A percentile compares a stretch with the other conserved stretches of the same genome.
Conservation (phyloP, 2,888 invertebrate genomes). For the Lycocerus yunnanus region DNA sequence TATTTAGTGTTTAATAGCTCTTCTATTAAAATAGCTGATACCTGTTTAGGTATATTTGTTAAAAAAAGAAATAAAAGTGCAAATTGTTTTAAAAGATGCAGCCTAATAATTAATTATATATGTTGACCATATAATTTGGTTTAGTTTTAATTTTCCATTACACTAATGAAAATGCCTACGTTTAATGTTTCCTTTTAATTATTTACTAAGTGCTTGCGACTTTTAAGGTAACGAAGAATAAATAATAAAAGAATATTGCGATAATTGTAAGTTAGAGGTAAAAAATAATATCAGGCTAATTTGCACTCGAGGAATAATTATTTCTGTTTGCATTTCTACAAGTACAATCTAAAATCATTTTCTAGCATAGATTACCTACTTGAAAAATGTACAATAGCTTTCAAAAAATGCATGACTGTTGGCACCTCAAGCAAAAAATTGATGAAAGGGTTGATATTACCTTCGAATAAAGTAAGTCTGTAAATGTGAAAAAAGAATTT, state of each 20-base stretch:
- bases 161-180: neutral
- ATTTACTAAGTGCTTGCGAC: neutral
- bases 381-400: neutral
- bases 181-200: neutral
- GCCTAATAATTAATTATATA: neutral
- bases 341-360: neutral
- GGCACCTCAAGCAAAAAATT: neutral
- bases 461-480: neutral
- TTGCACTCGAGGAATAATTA: neutral
- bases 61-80: too few species aligned
- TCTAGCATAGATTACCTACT: neutral
- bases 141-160: neutral
- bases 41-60: too few species aligned
- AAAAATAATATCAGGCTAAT: neutral
- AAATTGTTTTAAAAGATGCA: too few species aligned
- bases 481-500: neutral
- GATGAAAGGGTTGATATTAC: neutral
- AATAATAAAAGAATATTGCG: neutral
- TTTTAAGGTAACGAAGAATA: neutral
- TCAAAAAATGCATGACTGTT: neutral
- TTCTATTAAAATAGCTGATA: too few species aligned
- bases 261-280: neutral
- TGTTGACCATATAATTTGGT: neutral
- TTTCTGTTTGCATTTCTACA: neutral
- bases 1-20: too few species aligned